phyloP scores from a whole-genome alignment of 2,797 vertebrate genomes.

The Euthynnus affinis region DNA sequence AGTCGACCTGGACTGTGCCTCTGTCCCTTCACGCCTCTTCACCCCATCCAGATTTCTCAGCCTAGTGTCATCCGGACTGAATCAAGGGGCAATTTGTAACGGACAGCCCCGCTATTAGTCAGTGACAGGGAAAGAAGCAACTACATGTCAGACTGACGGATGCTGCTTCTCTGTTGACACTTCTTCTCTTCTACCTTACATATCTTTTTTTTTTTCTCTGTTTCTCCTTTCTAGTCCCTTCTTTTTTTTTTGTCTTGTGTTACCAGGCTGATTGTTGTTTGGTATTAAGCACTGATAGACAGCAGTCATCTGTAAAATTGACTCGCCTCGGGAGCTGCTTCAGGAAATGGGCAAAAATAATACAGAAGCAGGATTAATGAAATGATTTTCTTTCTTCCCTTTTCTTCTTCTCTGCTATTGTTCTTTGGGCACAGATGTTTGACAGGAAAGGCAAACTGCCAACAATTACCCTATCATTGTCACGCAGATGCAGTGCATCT shows the following conservation, averaged over 20 bases:
- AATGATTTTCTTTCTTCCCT: slow-evolving; percentile 69
- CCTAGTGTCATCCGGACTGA: slow-evolving; percentile 75
- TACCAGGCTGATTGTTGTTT: slow-evolving; percentile 80
- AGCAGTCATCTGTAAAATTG: slow-evolving; percentile 88
- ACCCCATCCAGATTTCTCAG: slow-evolving; percentile 64
- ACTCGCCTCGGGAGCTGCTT: slow-evolving; percentile 71
- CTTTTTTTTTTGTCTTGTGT: slow-evolving; percentile 62
- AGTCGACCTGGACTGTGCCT: slow-evolving; percentile 46
- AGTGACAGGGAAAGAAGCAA: slow-evolving; percentile 77
- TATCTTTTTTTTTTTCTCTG: slow-evolving; percentile 25
- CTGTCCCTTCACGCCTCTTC: slow-evolving; percentile 53
- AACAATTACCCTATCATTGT: slow-evolving; percentile 69
- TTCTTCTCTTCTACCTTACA: slow-evolving; percentile 56
- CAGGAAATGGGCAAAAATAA: slow-evolving; percentile 79
- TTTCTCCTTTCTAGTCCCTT: slow-evolving; percentile 33
- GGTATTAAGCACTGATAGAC: slow-evolving; percentile 77
- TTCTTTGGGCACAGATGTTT: slow-evolving; percentile 65
- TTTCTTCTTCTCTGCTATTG: slow-evolving; percentile 43
- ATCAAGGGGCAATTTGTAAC: slow-evolving; percentile 85
- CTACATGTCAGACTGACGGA: slow-evolving; percentile 79
- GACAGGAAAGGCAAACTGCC: slow-evolving; percentile 67
- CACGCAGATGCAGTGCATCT: slow-evolving; percentile 64
- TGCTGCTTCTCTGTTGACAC: slow-evolving; percentile 77
- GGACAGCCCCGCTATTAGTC: slow-evolving; percentile 82
- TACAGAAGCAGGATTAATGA: slow-evolving; percentile 74